Evolutionary conservation across 2,888 invertebrate species (phyloP).

Genomic region (Diaperis boleti): DNA sequence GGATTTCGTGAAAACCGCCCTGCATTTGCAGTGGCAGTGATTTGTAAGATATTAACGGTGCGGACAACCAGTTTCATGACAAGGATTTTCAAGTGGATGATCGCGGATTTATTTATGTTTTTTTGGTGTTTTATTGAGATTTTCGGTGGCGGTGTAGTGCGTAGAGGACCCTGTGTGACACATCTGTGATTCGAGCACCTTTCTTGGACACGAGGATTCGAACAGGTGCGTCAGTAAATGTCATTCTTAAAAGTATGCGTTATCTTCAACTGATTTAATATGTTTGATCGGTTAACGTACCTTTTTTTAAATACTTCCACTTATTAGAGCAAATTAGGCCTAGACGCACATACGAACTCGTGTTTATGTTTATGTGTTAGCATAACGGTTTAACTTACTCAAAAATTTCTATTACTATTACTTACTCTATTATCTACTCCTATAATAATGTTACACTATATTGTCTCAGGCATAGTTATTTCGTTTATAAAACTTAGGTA

Average conservation of each 20-base stretch:
- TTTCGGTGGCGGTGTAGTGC: conserved; percentile 41
- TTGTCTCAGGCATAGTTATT: too few species aligned
- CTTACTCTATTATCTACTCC: too few species aligned
- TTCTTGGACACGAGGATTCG: conserved; percentile 29
- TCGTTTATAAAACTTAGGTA: too few species aligned
- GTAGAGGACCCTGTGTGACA: conserved; percentile 53
- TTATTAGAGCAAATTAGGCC: too few species aligned
- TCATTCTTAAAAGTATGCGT: neutral
- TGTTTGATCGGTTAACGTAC: too few species aligned
- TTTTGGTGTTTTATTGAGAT: conserved; percentile 46
- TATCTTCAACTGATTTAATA: too few species aligned
- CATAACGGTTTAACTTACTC: too few species aligned
- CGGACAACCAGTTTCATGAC: conserved; percentile 56
- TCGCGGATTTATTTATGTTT: conserved; percentile 52
- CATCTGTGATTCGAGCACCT: conserved; percentile 44
- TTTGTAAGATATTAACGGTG: conserved; percentile 64
- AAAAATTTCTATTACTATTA: too few species aligned
- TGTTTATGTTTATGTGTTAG: too few species aligned
- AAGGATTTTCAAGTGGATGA: conserved; percentile 53
- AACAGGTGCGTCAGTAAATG: conserved; percentile 43
- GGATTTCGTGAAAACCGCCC: conserved; percentile 64
- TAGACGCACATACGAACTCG: too few species aligned
- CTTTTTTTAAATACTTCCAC: too few species aligned
- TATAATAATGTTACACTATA: too few species aligned
- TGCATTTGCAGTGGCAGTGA: conserved; percentile 62